A percentile compares a stretch with the other conserved stretches of the same genome.
phyloP scores from a whole-genome alignment of 2,113 vertebrate genomes.

The Theristicus caerulescens region DNA sequence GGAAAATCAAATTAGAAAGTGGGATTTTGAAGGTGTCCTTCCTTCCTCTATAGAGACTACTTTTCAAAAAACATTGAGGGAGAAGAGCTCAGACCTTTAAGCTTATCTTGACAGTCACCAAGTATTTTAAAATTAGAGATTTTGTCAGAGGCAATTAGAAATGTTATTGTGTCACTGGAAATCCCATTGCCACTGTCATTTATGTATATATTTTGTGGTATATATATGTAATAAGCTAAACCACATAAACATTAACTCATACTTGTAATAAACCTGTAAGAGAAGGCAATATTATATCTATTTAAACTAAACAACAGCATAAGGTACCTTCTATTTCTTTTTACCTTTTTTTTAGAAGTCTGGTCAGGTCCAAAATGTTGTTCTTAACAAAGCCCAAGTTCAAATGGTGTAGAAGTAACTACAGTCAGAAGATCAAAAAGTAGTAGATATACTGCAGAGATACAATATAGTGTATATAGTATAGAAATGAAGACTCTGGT shows the following conservation, averaged over 20 bases:
- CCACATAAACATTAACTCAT: background rate
- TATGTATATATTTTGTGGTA: background rate
- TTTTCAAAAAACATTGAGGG: background rate
- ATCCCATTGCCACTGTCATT: background rate
- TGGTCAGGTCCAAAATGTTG: background rate
- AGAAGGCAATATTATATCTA: background rate
- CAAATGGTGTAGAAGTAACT: background rate
- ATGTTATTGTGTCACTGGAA: background rate
- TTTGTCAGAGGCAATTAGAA: background rate
- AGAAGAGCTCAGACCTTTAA: background rate
- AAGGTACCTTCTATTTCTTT: background rate
- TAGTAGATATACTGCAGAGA: background rate
- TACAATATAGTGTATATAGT: background rate
- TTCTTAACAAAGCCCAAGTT: background rate
- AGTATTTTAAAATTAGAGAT: background rate
- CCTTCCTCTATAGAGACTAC: background rate
- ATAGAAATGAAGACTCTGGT: background rate
- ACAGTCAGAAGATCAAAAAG: background rate
- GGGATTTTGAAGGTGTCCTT: background rate
- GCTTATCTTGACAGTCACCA: background rate
- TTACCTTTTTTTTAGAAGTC: background rate
- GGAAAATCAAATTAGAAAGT: constrained; percentile 26
- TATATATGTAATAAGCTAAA: background rate
- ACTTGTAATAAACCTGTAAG: background rate
- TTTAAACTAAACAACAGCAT: background rate